phyloP scores from a whole-genome alignment of 2,797 vertebrate genomes.

The Rachycentron canadum region DNA sequence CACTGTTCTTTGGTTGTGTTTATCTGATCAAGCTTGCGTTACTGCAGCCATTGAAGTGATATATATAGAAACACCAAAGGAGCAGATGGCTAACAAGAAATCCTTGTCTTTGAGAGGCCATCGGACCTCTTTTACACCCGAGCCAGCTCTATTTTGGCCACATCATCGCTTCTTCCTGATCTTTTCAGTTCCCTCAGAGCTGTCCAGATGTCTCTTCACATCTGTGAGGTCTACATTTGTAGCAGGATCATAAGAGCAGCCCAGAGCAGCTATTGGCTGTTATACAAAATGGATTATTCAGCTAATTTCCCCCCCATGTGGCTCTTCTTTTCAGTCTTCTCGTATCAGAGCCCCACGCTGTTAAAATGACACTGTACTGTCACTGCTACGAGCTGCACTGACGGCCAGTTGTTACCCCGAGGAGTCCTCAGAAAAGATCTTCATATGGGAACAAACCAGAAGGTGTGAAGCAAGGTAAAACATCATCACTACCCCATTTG shows the following conservation, averaged over 20 bases:
- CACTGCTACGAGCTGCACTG: conserved; percentile 9
- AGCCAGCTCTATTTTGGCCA: conserved; percentile 16
- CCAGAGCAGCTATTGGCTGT: conserved; percentile 25
- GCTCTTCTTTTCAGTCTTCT: conserved; percentile 32
- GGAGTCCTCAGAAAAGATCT: conserved; percentile 23
- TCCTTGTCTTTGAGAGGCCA: conserved; percentile 15
- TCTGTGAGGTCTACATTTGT: conserved; percentile 34
- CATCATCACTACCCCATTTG: too few species aligned
- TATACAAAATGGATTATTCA: conserved; percentile 59
- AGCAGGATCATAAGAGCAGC: conserved; percentile 4
- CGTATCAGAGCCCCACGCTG: conserved; percentile 52
- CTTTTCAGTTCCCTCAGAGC: conserved; percentile 14
- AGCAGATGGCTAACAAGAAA: conserved; percentile 14
- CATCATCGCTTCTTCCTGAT: conserved; percentile 23
- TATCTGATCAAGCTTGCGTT: not conserved
- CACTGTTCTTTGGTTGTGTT: not conserved
- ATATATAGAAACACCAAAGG: not conserved
- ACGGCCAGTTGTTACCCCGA: conserved; percentile 34
- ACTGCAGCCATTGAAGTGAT: not conserved
- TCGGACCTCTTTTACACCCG: conserved; percentile 2
- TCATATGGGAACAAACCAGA: conserved; percentile 23
- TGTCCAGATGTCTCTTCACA: conserved; percentile 32
- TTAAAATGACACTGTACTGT: conserved; percentile 47
- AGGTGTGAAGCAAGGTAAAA: not conserved
- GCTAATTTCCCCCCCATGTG: conserved; percentile 59